Evolutionary conservation across 1,140 invertebrate species (phyloP).

Genomic region (Caenorhabditis tropicalis): DNA sequence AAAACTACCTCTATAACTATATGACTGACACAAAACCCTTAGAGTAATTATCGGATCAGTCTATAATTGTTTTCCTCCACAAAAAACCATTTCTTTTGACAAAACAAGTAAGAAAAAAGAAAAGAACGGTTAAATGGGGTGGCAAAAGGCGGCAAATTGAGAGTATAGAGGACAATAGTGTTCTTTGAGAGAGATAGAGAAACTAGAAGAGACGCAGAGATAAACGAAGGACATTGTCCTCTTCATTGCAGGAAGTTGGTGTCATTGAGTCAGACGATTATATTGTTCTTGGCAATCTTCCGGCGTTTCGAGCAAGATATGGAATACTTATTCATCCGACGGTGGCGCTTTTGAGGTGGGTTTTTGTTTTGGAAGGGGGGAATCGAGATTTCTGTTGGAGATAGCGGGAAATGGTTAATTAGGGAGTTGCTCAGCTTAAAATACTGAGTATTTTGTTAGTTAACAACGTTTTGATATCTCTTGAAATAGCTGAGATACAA

Average conservation of each 20-base stretch:
- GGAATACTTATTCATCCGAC: slow-evolving; percentile 49
- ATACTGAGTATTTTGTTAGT: no score
- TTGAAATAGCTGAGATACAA: no score
- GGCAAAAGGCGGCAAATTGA: not conserved
- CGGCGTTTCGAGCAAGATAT: slow-evolving; percentile 41
- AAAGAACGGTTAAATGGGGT: slow-evolving; percentile 13
- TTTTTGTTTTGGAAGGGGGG: no score
- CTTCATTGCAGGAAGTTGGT: slow-evolving; percentile 47
- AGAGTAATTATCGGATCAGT: slow-evolving; percentile 15
- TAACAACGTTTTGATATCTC: no score
- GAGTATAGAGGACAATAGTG: not conserved
- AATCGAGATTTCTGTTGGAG: no score
- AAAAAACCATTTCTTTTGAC: not conserved
- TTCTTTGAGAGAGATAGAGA: not conserved
- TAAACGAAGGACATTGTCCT: not conserved
- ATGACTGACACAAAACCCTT: not conserved
- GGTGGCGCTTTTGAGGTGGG: slow-evolving; percentile 18
- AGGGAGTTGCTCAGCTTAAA: no score
- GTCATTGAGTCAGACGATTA: slow-evolving; percentile 28
- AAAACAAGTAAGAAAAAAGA: not conserved
- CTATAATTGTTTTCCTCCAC: not conserved
- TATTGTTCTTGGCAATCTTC: slow-evolving; percentile 46
- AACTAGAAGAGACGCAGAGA: not conserved
- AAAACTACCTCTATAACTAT: no score
- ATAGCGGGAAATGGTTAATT: no score